Evolutionary conservation across 2,888 invertebrate genomes (phyloP).

Genomic region (Bhutanitis thaidina): DNA sequence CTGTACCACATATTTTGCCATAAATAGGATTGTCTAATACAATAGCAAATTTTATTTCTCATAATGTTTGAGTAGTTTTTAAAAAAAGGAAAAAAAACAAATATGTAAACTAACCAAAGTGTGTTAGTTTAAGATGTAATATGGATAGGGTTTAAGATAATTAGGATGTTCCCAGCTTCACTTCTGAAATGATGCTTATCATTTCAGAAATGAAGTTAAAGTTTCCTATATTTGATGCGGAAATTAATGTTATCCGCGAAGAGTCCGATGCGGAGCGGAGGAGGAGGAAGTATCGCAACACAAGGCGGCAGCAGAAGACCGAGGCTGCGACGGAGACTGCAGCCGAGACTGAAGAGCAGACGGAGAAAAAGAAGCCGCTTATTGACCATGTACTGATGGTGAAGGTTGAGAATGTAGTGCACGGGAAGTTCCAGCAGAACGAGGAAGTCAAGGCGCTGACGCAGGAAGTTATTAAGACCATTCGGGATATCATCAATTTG

Average conservation of each 20-base stretch:
- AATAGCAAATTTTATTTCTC: too few species aligned
- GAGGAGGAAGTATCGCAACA: slow-evolving; percentile 67
- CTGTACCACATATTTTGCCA: too few species aligned
- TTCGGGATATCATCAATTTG: slow-evolving; percentile 97
- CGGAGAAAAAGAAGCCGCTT: slow-evolving; percentile 42
- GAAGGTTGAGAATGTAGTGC: slow-evolving; percentile 94
- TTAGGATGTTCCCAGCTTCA: slow-evolving; percentile 41
- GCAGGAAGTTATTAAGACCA: slow-evolving; percentile 98
- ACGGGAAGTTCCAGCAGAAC: slow-evolving; percentile 92
- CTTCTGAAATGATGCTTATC: slow-evolving; percentile 60
- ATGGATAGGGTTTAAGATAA: too few species aligned
- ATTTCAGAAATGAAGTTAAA: slow-evolving; percentile 86
- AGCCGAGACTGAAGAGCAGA: slow-evolving; percentile 29
- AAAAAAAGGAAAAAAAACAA: too few species aligned
- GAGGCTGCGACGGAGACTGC: slow-evolving; percentile 14
- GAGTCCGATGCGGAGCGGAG: slow-evolving; percentile 82
- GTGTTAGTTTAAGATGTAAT: too few species aligned
- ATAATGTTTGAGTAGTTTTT: too few species aligned
- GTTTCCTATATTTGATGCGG: slow-evolving; percentile 90
- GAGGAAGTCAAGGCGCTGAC: slow-evolving; percentile 98
- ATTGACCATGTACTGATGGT: slow-evolving; percentile 88
- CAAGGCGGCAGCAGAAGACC: slow-evolving; percentile 41
- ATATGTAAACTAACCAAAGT: too few species aligned
- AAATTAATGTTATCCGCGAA: slow-evolving; percentile 90
- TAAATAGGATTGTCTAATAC: too few species aligned